phyloP scores from a whole-genome alignment of 2,797 vertebrate genomes.

The Momotus momota region DNA sequence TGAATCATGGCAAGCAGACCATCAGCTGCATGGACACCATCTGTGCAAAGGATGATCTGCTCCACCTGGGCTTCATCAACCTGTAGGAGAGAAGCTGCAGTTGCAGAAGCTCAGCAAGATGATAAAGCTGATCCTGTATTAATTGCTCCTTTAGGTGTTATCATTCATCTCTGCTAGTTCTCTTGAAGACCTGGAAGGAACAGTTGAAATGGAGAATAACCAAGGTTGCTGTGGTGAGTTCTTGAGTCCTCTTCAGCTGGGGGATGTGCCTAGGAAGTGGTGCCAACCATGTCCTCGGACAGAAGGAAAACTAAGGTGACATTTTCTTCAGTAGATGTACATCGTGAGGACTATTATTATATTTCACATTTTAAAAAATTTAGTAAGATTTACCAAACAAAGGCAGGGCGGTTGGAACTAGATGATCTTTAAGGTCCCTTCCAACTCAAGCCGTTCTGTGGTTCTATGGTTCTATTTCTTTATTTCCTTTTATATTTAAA shows the following conservation, averaged over 20 bases:
- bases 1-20: background rate
- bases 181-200: background rate
- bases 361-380: background rate
- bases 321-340: background rate
- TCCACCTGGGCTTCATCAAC: background rate
- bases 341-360: background rate
- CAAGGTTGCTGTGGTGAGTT: background rate
- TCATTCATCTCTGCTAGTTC: background rate
- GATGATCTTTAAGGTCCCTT: too few relatives aligned
- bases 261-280: background rate
- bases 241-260: background rate
- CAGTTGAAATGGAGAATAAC: background rate
- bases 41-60: background rate
- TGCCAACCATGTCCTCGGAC: background rate
- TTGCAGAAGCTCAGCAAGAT: background rate
- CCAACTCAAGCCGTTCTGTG: too few relatives aligned
- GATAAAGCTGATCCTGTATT: background rate
- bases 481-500: background rate
- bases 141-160: background rate
- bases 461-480: too few relatives aligned
- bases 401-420: too few relatives aligned
- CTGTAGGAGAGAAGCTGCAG: background rate
- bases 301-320: background rate
- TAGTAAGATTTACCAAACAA: background rate
- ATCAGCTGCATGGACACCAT: rapidly evolving